A percentile compares a stretch with the other conserved stretches of the same genome.
phyloP scores from a whole-genome alignment of 2,888 invertebrate species.

The Erebia epiphron region DNA sequence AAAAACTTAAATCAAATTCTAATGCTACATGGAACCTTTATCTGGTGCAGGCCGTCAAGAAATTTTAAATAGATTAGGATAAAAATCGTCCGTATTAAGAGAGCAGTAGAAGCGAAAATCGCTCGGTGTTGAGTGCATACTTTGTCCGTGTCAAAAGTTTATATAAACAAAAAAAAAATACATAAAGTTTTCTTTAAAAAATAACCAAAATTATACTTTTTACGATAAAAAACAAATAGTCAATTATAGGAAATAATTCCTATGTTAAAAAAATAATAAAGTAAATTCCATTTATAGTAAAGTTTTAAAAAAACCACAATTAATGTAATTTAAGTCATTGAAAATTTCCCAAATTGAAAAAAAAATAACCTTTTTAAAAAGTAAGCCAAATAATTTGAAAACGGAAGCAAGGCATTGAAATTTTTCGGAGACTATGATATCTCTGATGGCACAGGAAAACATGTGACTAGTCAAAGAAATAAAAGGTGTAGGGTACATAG shows the following conservation, averaged over 20 bases:
- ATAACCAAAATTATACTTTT: slow-evolving; percentile 15
- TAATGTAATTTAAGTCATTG: neutral
- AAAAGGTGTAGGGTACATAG: slow-evolving; percentile 30
- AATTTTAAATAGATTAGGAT: slow-evolving; percentile 33
- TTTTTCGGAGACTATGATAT: neutral
- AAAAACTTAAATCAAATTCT: slow-evolving; percentile 58
- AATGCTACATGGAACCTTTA: slow-evolving; percentile 73
- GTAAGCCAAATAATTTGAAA: neutral
- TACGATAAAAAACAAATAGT: slow-evolving; percentile 8
- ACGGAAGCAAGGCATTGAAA: neutral
- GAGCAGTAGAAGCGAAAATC: slow-evolving; percentile 51
- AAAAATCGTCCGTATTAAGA: slow-evolving; percentile 45
- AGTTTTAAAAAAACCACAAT: neutral
- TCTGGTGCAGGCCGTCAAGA: slow-evolving; percentile 68
- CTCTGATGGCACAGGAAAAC: slow-evolving; percentile 58
- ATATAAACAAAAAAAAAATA: neutral
- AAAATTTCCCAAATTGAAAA: neutral
- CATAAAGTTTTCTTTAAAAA: slow-evolving; percentile 2
- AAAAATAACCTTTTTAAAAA: neutral
- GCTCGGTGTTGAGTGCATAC: slow-evolving; percentile 39
- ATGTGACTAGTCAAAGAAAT: slow-evolving; percentile 57
- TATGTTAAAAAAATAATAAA: slow-evolving; percentile 6
- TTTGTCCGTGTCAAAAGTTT: slow-evolving; percentile 22
- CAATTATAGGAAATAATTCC: slow-evolving; percentile 2
- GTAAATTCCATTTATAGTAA: neutral